These are phyloP conservation scores for Hypsibius dujardini DNA, from an alignment of 1,140 invertebrate species.

Conservation along the genomic window DNA sequence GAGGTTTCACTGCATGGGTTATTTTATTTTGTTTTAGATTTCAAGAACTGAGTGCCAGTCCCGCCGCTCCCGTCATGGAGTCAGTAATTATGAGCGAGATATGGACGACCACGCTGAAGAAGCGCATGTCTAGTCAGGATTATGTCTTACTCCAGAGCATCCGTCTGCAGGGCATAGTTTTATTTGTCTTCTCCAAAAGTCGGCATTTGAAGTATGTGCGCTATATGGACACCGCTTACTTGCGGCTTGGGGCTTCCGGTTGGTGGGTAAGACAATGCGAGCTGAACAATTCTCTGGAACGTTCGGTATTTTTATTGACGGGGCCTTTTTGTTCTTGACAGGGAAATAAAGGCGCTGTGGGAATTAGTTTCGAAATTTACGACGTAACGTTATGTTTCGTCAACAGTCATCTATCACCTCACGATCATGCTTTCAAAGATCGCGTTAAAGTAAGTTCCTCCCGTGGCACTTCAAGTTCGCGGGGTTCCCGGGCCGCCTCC, in stretches of 20 bases:
- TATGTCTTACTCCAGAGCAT: constrained; percentile 25
- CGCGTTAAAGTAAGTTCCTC: constrained; percentile 41
- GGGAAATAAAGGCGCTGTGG: constrained; percentile 87
- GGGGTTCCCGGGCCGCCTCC: no score
- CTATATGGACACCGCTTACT: constrained; percentile 63
- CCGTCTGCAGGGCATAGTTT: constrained; percentile 37
- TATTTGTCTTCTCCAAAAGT: constrained; percentile 54
- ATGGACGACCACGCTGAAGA: constrained; percentile 30
- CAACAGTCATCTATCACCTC: constrained; percentile 69
- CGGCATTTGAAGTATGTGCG: constrained; percentile 58
- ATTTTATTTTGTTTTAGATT: constrained; percentile 39
- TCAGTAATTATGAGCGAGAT: constrained; percentile 40
- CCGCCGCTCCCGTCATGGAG: constrained; percentile 60
- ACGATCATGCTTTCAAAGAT: constrained; percentile 57
- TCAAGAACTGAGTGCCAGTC: constrained; percentile 72
- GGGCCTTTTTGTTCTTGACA: constrained; percentile 33
- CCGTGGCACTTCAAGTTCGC: no score
- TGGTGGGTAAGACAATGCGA: constrained; percentile 44
- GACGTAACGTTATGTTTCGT: constrained; percentile 68
- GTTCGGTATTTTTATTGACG: not conserved
- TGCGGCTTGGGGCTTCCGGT: constrained; percentile 66
- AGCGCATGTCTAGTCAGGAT: constrained; percentile 18
- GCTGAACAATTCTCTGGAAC: not conserved
- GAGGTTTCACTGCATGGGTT: not conserved
- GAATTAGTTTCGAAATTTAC: constrained; percentile 61